Conservation (phyloP, 2,113 vertebrate genomes). For the Menura novaehollandiae region DNA sequence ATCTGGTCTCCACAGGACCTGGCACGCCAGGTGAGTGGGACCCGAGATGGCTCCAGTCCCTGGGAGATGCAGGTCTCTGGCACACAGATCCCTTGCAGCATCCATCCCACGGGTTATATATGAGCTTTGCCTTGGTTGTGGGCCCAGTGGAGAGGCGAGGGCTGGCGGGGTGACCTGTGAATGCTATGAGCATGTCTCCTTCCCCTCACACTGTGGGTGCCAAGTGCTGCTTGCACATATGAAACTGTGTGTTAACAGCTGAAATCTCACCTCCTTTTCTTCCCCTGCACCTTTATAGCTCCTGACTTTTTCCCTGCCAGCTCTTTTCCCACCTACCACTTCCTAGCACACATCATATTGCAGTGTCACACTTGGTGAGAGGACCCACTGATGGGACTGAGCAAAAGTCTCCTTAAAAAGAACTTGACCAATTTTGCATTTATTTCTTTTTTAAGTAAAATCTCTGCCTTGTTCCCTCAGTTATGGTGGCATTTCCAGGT, state of each 20-base stretch:
- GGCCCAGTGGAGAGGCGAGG: fast-evolving
- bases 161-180: background rate
- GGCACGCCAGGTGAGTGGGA: fast-evolving
- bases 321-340: background rate
- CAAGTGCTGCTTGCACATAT: background rate
- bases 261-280: background rate
- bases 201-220: fast-evolving
- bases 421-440: background rate
- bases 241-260: background rate
- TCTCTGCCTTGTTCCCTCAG: background rate
- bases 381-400: too few relatives aligned
- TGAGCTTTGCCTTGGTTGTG: background rate
- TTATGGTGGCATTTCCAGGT: background rate
- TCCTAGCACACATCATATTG: background rate
- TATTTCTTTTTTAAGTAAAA: background rate
- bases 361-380: background rate
- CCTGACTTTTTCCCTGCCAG: background rate
- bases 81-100: background rate
- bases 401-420: background rate
- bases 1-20: fast-evolving
- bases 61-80: background rate
- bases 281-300: background rate
- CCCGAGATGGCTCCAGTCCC: background rate
- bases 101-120: fast-evolving
- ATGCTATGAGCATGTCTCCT: fast-evolving